Evolutionary conservation across 2,113 vertebrate genomes (phyloP).

Genomic region (Monarcha castaneiventris): DNA sequence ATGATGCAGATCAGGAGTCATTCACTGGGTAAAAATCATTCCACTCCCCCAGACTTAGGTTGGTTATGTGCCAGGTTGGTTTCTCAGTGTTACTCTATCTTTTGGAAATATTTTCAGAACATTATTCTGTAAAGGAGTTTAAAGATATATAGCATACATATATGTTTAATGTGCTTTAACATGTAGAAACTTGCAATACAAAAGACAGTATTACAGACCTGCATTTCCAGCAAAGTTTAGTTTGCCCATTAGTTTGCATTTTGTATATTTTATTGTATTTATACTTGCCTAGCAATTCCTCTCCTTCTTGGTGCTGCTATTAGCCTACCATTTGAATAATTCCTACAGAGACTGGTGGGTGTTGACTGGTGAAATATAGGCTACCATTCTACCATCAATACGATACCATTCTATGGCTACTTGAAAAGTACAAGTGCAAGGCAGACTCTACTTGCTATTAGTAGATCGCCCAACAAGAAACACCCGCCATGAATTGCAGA

Average conservation of each 20-base stretch:
- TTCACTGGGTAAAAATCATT: not conserved
- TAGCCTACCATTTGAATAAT: not conserved
- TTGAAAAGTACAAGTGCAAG: not conserved
- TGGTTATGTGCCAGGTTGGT: not conserved
- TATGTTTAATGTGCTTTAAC: not conserved
- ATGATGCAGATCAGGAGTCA: not conserved
- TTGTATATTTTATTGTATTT: not conserved
- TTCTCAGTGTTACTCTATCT: not conserved
- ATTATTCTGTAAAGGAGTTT: not conserved
- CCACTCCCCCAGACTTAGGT: accelerated
- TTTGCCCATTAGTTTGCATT: not conserved
- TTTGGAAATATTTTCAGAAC: not conserved
- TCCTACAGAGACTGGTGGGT: not conserved
- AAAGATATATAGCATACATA: not conserved
- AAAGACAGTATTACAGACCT: not conserved
- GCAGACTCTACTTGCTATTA: not conserved
- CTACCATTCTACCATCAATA: too few species aligned
- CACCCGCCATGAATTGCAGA: not conserved
- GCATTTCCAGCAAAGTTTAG: not conserved
- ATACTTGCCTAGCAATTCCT: not conserved
- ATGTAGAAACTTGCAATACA: not conserved
- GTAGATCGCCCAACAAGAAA: not conserved
- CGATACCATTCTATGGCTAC: accelerated
- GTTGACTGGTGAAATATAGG: not conserved
- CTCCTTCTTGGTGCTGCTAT: not conserved